These are phyloP conservation scores for Ptycholaimellus sp. DNA, from an alignment of 2,888 invertebrate genomes.

Conservation along the genomic window DNA sequence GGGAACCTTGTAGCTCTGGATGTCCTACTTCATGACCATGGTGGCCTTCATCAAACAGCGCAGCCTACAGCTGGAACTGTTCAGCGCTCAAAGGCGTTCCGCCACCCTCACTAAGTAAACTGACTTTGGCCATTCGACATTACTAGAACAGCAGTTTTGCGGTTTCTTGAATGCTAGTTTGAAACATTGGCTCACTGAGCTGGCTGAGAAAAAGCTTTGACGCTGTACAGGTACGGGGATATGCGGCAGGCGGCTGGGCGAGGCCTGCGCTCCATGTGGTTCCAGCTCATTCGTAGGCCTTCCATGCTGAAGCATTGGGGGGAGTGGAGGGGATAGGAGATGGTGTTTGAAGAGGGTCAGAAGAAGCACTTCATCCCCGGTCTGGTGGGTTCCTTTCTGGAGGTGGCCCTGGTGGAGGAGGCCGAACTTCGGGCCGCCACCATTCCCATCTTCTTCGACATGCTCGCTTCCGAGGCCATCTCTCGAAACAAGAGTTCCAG, in stretches of 20 bases:
- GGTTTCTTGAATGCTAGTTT: too few species aligned
- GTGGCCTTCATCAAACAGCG: slow-evolving; percentile 66
- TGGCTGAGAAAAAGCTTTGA: too few species aligned
- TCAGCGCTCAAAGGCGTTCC: slow-evolving; percentile 42
- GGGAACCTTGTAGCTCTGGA: slow-evolving; percentile 40
- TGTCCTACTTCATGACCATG: slow-evolving; percentile 68
- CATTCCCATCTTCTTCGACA: slow-evolving; percentile 86
- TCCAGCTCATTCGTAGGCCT: slow-evolving; percentile 37
- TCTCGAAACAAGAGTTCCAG: too few species aligned
- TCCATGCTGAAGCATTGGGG: slow-evolving; percentile 1
- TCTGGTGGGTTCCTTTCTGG: slow-evolving; percentile 63
- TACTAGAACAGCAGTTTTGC: slow-evolving; percentile 11
- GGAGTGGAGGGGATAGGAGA: neutral
- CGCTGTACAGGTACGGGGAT: slow-evolving; percentile 52
- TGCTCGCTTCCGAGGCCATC: slow-evolving; percentile 84
- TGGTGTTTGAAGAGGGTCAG: slow-evolving; percentile 34
- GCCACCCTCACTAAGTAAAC: slow-evolving; percentile 40
- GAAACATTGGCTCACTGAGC: too few species aligned
- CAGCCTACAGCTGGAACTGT: slow-evolving; percentile 55
- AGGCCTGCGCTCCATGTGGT: slow-evolving; percentile 74
- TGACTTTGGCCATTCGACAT: slow-evolving; percentile 2
- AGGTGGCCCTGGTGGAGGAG: slow-evolving; percentile 76
- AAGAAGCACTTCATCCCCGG: slow-evolving; percentile 59
- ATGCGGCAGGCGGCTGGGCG: slow-evolving; percentile 60
- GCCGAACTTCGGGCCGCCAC: slow-evolving; percentile 60